A percentile compares a stretch with the other conserved stretches of the same genome.
Evolutionary conservation across 2,113 vertebrate genomes (phyloP).

Genomic region (Xenus cinereus): DNA sequence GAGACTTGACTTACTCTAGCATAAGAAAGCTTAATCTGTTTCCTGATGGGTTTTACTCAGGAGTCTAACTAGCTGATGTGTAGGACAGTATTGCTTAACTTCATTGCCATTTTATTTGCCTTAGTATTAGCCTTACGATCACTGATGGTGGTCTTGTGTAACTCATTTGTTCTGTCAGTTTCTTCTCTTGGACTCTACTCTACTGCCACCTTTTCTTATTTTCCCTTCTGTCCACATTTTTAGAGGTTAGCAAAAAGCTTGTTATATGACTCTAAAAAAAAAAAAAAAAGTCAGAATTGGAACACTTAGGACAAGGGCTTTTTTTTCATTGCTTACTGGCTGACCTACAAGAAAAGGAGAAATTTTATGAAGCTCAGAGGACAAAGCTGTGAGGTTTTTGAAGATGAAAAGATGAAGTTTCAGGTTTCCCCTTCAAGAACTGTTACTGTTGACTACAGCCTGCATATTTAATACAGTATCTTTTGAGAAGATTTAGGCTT

Average conservation of each 20-base stretch:
- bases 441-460: background rate
- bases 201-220: background rate
- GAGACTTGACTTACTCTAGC: background rate
- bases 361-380: background rate
- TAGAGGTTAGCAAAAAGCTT: background rate
- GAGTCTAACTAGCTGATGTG: background rate
- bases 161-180: background rate
- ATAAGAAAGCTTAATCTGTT: background rate
- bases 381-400: background rate
- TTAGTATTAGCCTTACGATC: background rate
- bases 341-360: background rate
- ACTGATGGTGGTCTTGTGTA: background rate
- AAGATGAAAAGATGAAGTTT: background rate
- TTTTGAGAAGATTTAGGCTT: background rate
- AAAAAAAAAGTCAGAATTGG: fast-evolving
- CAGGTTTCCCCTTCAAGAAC: background rate
- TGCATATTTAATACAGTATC: background rate
- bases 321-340: background rate
- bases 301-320: background rate
- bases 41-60: background rate
- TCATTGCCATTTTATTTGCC: background rate
- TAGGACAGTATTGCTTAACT: background rate
- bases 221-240: background rate
- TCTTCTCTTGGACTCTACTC: background rate
- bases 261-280: background rate